Conservation (phyloP, 2,797 vertebrate genomes). For the Cyclopterus lumpus region DNA sequence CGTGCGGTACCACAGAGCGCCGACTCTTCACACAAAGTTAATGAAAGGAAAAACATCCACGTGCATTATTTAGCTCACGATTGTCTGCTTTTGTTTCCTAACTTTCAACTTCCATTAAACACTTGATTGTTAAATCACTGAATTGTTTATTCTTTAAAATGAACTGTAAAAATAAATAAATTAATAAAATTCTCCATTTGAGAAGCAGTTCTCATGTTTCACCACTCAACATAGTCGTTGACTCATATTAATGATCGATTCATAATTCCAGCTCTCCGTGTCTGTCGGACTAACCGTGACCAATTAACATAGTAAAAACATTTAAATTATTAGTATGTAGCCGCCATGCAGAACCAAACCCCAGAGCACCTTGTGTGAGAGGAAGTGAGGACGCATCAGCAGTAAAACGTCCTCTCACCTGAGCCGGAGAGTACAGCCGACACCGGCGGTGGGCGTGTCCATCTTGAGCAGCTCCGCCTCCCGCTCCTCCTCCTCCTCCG, state of each 20-base stretch:
- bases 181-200: too few relatives aligned
- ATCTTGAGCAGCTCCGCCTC: constrained; percentile 59
- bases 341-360: not conserved
- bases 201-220: too few relatives aligned
- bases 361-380: not conserved
- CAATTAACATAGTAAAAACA: too few relatives aligned
- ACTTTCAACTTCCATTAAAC: not conserved
- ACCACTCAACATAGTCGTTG: too few relatives aligned
- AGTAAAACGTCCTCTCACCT: constrained; percentile 81
- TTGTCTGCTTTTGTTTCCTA: too few relatives aligned
- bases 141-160: too few relatives aligned
- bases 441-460: constrained; percentile 79
- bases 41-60: not conserved
- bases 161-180: too few relatives aligned
- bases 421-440: constrained; percentile 91
- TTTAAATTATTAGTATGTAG: not conserved
- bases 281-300: too few relatives aligned
- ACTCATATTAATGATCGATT: too few relatives aligned
- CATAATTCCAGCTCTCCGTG: too few relatives aligned
- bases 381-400: not conserved
- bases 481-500: constrained; percentile 38
- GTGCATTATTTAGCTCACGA: not conserved
- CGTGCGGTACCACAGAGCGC: constrained; percentile 1
- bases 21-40: not conserved
- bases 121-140: too few relatives aligned